phyloP scores from a whole-genome alignment of 1,140 invertebrate species.

The Cheumatopsyche charites region DNA sequence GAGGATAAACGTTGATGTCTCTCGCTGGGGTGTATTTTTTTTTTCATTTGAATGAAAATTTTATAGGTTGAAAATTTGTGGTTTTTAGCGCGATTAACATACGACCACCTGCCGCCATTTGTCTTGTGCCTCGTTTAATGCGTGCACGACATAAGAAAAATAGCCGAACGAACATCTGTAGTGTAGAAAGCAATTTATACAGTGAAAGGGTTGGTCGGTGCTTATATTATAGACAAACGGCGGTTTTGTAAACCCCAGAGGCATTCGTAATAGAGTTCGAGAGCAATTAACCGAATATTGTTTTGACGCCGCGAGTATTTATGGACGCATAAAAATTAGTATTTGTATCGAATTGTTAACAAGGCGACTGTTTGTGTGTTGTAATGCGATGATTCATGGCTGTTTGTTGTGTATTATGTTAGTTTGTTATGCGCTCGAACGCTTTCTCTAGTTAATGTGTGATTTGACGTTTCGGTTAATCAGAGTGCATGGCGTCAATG shows the following conservation, averaged over 20 bases:
- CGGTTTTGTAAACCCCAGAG: conserved; percentile 12
- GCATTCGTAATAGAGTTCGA: conserved; percentile 29
- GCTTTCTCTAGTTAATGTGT: too few relatives aligned
- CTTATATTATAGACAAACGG: conserved; percentile 8
- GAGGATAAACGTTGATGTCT: conserved; percentile 42
- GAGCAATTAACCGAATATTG: conserved; percentile 30
- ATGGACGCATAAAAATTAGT: conserved; percentile 19
- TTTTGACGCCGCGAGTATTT: conserved; percentile 26
- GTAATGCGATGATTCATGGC: too few relatives aligned
- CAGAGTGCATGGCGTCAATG: too few relatives aligned
- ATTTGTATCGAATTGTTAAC: neutral
- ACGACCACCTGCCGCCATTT: too few relatives aligned
- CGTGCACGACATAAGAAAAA: too few relatives aligned
- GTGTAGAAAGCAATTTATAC: neutral
- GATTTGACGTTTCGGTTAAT: too few relatives aligned
- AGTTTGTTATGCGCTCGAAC: neutral
- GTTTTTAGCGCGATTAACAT: too few relatives aligned
- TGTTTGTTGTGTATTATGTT: too few relatives aligned
- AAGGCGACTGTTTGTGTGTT: neutral
- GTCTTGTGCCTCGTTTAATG: too few relatives aligned
- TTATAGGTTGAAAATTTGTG: neutral
- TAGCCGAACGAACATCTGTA: neutral
- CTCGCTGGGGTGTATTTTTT: conserved; percentile 26
- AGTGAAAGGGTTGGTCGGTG: conserved; percentile 17
- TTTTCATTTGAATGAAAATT: too few relatives aligned